Evolutionary conservation across 2,888 invertebrate species (phyloP).

Genomic region (Clostera curtula): DNA sequence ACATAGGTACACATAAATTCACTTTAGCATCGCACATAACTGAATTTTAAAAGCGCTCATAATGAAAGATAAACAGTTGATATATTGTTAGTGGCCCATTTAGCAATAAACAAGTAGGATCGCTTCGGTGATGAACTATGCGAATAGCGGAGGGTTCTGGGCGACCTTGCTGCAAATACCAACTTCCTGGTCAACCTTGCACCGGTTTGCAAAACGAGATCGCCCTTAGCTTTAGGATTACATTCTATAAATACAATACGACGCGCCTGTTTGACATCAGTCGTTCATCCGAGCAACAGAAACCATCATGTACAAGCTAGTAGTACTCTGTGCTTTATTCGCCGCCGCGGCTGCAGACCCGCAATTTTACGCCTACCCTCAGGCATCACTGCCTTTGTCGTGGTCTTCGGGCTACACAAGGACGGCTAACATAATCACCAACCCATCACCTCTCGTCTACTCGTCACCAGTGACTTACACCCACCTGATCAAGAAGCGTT

Average conservation of each 20-base stretch:
- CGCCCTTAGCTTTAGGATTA: slow-evolving; percentile 48
- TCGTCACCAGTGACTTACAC: slow-evolving; percentile 34
- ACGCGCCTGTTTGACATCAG: slow-evolving; percentile 41
- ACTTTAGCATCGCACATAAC: too few species aligned
- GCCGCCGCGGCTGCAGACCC: slow-evolving; percentile 70
- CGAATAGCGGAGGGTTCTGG: slow-evolving; percentile 32
- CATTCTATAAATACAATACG: slow-evolving; percentile 56
- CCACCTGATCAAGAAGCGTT: slow-evolving; percentile 45
- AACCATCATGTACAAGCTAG: slow-evolving; percentile 67
- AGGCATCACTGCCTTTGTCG: too few species aligned
- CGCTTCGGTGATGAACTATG: slow-evolving; percentile 41
- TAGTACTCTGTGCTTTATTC: slow-evolving; percentile 76
- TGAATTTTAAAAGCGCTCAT: too few species aligned
- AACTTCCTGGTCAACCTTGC: slow-evolving; percentile 57
- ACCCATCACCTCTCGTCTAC: slow-evolving; percentile 50
- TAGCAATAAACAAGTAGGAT: slow-evolving; percentile 19
- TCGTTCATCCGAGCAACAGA: slow-evolving; percentile 55
- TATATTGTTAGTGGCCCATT: slow-evolving; percentile 10
- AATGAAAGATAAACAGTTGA: background rate
- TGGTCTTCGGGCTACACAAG: slow-evolving; percentile 48
- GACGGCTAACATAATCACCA: slow-evolving; percentile 59
- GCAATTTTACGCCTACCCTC: slow-evolving; percentile 2
- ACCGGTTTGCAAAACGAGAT: slow-evolving; percentile 58
- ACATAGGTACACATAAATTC: too few species aligned
- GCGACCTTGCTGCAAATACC: slow-evolving; percentile 57